Evolutionary conservation across 1,140 invertebrate species (phyloP), one percentile per base, ranked within the genome.

Genomic region (Drosophila prosaltans): DNA sequence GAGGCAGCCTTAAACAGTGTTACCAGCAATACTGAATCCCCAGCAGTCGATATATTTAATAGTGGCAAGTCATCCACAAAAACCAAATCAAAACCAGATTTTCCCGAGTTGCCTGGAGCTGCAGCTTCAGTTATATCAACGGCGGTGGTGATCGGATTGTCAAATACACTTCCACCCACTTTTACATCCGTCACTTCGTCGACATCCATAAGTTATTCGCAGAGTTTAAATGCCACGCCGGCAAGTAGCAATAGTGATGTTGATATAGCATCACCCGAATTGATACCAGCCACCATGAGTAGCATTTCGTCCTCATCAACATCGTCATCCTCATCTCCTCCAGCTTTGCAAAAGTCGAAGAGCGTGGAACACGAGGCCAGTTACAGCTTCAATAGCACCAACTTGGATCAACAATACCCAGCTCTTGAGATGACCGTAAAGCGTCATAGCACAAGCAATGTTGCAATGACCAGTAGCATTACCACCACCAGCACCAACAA

Each of bases 401-500:
- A 91, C 45, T 64, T 91, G 51, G 90, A 91, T 60, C 80, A 92
- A 40, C 91, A 92, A 41, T 92, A 92, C 76, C 92, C 92, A 10
- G 91, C 91, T 30, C 65, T 92, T 51, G 91, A 91, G 67, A 92
- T 91, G 78, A 92, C 91, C 0, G 86, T 92, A 0, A 92, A 92
- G 74, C 76, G 91, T 28, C 91, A 92, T 32, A 92, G 90, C 40
- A 67, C 82, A n/a, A 81, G 75, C 10, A 90, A 91, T 74, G 88
- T 89, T 3, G 76, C 80, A 11, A 24, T 75, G 28, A 45, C 78
- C 7, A 8, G 61, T 1, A 36, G 62, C 9, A 62, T 54, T 6
- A 16, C 65, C 41, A 39, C 66, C 2, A 24, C 60, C 30, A n/a
- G 32, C 28, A 67, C 4, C 36, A 51, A 10, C 21, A 26, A 10